Conservation (phyloP, 2,113 vertebrate genomes). For the Dryoscopus gambensis region DNA sequence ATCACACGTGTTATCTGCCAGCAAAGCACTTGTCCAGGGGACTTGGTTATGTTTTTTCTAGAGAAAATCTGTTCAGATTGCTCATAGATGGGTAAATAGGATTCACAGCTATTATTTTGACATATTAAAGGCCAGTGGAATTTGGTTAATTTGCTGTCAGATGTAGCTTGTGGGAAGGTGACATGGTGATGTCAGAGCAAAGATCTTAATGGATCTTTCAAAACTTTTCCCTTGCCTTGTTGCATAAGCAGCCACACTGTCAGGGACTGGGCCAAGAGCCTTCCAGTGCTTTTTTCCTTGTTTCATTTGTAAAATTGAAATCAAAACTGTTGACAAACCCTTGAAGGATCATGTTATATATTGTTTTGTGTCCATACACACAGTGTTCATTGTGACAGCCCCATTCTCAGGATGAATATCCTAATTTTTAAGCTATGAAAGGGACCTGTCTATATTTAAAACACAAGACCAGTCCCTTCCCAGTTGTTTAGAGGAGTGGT, state of each 20-base stretch:
- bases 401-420: neutral
- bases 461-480: neutral
- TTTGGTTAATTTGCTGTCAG: neutral
- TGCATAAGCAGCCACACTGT: neutral
- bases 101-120: neutral
- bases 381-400: neutral
- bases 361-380: neutral
- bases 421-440: neutral
- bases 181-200: neutral
- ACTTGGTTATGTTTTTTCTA: neutral
- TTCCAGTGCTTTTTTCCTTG: neutral
- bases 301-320: neutral
- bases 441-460: neutral
- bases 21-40: neutral
- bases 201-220: neutral
- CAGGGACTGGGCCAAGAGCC: neutral
- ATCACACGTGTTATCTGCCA: neutral
- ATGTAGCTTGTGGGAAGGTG: neutral
- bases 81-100: neutral
- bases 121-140: neutral
- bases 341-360: neutral
- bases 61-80: conserved; percentile 1
- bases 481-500: neutral
- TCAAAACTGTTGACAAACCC: neutral
- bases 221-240: neutral